These are phyloP conservation scores for Sarcophaga bullata DNA, from an alignment of 1,140 invertebrate genomes.

Conservation along the genomic window DNA sequence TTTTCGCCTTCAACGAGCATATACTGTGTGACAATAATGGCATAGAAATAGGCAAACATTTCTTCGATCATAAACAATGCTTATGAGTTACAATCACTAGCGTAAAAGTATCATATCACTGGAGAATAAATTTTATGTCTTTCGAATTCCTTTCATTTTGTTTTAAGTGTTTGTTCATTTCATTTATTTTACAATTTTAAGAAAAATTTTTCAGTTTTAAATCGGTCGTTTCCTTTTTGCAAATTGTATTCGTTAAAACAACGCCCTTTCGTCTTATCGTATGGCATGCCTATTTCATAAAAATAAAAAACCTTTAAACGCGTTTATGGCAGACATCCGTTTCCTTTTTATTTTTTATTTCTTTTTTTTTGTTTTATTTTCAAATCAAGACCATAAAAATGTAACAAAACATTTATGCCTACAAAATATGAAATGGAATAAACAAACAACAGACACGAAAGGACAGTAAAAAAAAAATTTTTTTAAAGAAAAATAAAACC, in stretches of 20 bases:
- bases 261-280: not conserved
- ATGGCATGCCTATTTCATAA: constrained; percentile 5
- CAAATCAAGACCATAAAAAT: not conserved
- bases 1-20: no score
- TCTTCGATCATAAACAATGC: no score
- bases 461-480: not conserved
- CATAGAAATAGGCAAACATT: no score
- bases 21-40: no score
- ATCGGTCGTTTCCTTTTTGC: not conserved
- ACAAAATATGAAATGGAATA: not conserved
- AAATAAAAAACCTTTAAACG: constrained; percentile 27
- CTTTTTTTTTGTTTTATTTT: not conserved
- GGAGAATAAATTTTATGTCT: no score
- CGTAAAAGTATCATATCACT: no score
- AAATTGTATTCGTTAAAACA: constrained; percentile 7
- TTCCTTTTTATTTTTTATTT: constrained; percentile 13
- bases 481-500: not conserved
- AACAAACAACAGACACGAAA: not conserved
- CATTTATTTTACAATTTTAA: no score
- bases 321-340: constrained; percentile 39
- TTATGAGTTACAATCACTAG: no score
- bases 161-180: no score
- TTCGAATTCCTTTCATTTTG: no score
- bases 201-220: no score
- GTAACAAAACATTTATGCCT: constrained; percentile 31